Evolutionary conservation across 2,113 vertebrate genomes (phyloP).

Genomic region (Peucedramus taeniatus): DNA sequence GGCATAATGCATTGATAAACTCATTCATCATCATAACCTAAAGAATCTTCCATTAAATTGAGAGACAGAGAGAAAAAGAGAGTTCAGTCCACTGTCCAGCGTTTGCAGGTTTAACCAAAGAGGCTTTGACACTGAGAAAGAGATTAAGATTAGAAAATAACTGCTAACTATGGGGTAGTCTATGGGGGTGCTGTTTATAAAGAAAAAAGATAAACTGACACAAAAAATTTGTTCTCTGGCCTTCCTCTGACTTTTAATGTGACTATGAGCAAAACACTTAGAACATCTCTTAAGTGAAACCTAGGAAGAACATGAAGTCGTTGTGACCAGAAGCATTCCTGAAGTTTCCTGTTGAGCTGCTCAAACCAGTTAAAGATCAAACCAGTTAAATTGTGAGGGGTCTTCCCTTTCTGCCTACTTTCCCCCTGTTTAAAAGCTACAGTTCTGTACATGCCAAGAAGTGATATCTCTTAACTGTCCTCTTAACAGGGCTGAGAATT

Average conservation of each 20-base stretch:
- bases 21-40: neutral
- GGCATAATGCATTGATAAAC: neutral
- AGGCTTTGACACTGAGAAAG: neutral
- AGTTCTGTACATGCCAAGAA: neutral
- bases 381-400: neutral
- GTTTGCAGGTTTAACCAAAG: neutral
- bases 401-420: neutral
- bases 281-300: neutral
- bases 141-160: neutral
- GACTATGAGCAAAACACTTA: neutral
- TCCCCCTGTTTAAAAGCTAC: neutral
- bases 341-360: neutral
- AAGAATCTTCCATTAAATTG: neutral
- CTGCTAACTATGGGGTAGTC: neutral
- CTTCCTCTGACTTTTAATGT: neutral
- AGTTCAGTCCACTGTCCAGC: neutral
- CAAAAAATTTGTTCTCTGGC: neutral
- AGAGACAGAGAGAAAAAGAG: neutral
- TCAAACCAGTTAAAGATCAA: neutral
- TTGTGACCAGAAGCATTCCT: neutral
- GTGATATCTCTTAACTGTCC: neutral
- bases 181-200: accelerated
- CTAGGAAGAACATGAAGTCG: neutral
- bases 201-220: neutral
- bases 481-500: neutral